Conservation (phyloP, 2,888 invertebrate species). For the Lymantria monacha region DNA sequence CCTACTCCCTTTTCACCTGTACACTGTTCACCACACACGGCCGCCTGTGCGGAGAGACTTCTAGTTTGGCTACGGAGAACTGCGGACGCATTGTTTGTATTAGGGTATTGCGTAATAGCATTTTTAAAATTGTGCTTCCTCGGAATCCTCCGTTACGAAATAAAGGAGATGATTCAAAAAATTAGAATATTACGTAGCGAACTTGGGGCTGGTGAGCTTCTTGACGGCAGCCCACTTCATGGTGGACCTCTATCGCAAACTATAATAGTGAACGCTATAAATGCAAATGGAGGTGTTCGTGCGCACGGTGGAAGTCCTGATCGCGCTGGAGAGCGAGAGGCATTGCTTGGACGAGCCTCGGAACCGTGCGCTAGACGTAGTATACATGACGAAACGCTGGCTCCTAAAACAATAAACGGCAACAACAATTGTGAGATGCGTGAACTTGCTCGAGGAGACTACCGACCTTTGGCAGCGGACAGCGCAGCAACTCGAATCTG, state of each 20-base stretch:
- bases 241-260: constrained; percentile 76
- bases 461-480: constrained; percentile 76
- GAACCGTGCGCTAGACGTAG: constrained; percentile 71
- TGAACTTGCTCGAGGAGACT: constrained; percentile 84
- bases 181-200: constrained; percentile 90
- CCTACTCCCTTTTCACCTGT: constrained; percentile 62
- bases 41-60: constrained; percentile 88
- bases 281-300: constrained; percentile 83
- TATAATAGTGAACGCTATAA: constrained; percentile 77
- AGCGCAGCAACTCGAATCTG: constrained; percentile 84
- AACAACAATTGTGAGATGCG: constrained; percentile 91
- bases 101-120: constrained; percentile 94
- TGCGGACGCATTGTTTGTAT: constrained; percentile 90
- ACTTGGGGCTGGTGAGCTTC: constrained; percentile 77
- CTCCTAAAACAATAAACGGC: constrained; percentile 86
- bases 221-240: constrained; percentile 71
- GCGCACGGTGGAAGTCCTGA: constrained; percentile 78
- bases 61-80: constrained; percentile 89
- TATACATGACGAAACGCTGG: constrained; percentile 73
- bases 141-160: constrained; percentile 92
- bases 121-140: constrained; percentile 95
- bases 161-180: constrained; percentile 95
- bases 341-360: constrained; percentile 74
- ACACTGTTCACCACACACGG: constrained; percentile 73
- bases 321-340: constrained; percentile 83